Evolutionary conservation across 2,797 vertebrate genomes (phyloP), one percentile per base, ranked within the genome.

Genomic region (Meda fulgida): DNA sequence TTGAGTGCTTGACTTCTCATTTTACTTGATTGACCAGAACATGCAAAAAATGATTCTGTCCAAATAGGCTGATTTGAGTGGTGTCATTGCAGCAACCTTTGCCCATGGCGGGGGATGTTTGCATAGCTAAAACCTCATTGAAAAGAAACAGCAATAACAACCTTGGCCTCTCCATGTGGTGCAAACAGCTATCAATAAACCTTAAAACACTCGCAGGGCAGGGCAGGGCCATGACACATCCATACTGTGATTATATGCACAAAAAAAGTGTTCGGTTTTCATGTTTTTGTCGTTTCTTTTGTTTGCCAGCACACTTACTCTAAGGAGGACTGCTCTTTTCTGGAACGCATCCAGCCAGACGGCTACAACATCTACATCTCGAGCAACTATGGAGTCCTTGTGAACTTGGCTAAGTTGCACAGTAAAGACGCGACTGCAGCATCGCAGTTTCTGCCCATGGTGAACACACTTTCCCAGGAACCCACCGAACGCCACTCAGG

Each of bases 331-430:
- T 99, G 98, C 75, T 95, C 95, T 58, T 99, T 99, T 79, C 92
- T 95, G 87, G 98, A 99, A 86, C 94, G 96, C 86, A 94, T 99
- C 82, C 89, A 95, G 7, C 93, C 96, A 0, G 96, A 97, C 0
- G 97, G 97, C 36, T 98, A 97, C 94, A 99, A 95, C 1, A 80
- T 97, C 60, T 99, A 99, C 81, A 85, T 85, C 81, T 99, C 97
- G 0, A 92, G 92, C 58, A 95, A 93, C 86, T 90, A 98, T 0
- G 94, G 93, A 23, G 91, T 93, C 1, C 93, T 94, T 0, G 92
- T 99, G 81, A 97, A 96, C n/a, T 88, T 99, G 88, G 96, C 96
- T 63, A 93, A 95, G 86, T 93, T 94, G 21, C 95, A 95, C 76
- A 94, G 92, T 81, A 90, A 93, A 53, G 95, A 94, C 2, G 90